Base-by-base conservation (phyloP, 2,113 vertebrate genomes). In the Aphyosemion australe region DNA sequence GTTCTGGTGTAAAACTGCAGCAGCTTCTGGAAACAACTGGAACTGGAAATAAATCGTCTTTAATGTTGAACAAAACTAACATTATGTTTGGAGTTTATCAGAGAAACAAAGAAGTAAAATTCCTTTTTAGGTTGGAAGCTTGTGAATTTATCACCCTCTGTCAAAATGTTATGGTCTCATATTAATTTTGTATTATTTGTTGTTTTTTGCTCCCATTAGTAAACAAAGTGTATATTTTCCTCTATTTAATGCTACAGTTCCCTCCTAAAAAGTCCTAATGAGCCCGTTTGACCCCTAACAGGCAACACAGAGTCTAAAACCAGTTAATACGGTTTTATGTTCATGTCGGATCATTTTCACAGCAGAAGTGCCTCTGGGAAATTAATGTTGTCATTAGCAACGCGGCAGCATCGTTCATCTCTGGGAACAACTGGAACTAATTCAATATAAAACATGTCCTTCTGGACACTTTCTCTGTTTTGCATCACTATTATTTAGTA, bases 331-430 rank as follows among this genome's bases (percentile, higher is more conserved):
- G 32, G 46, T 19, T 61, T 20, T 43, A 13, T 61, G 32, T 37
- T 60, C 60, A 42, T 5, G 3, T 15, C 21, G 31, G 56, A 11
- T n/a, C 14, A 3, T 15, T 43, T 13, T 16, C 5, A 16, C 8
- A 15, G 2, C 3, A 34, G 21, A 26, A 11, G 14, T 12, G 5
- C 50, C 37, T 54, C 20, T 1, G 16, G 1, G 14, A 53, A 68
- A 18, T 68, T 49, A 59, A 39, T 62, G 53, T 32, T 45, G 1
- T 26, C 37, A 20, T 31, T 48, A 53, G 57, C 7, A 21, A 18
- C 34, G 2, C 46, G 3, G 21, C 57, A 20, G 51, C 51, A 15
- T 16, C 13, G 4, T 72, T 71, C 4, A 65, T 51, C 45, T 58
- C 11, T 39, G 10, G 8, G 10, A 12, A 32, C 3, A 50, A 61